Evolutionary conservation across 2,113 vertebrate genomes (phyloP), one percentile per base, ranked within the genome.

Genomic region (Bubo scandiacus): DNA sequence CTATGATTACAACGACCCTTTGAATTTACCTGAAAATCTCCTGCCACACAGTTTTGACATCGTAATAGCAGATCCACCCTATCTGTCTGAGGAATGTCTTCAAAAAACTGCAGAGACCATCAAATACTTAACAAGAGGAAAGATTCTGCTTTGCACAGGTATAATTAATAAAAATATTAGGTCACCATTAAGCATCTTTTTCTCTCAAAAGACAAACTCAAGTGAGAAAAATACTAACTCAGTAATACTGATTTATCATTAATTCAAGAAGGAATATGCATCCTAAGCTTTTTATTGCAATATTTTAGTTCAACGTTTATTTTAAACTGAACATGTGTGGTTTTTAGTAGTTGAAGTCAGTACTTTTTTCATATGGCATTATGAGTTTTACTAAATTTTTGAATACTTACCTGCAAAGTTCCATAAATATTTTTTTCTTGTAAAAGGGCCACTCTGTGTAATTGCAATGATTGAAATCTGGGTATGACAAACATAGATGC

Each of bases 61-160:
- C 0, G 99, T 99, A n/a, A 61, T 99, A 29, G 99, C 98, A 7
- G 99, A 99, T 90, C 99, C 99, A 11, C 99, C 99, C 1, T 99
- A 99, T 81, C 98, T 99, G 49, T 99, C 99, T 1, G 98, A 99
- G 86, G 99, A 99, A 38, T 99, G 99, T 96, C 99, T 99, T 90
- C 95, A 97, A 62, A 99, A 99, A 97, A 99, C 98, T 42, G 95
- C 99, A 3, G 72, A 99, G 90, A 99, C 99, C 11, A 90, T 99
- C 92, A 98, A 98, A 87, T 98, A 98, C 95, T 98, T 99, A 94
- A 98, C 99, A 61, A 99, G 97, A 96, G 98, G 97, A 80, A 99
- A 99, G 97, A 98, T 99, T 93, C 98, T 99, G 92, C 98, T 99
- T 62, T 99, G 99, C 80, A 99, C 99, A 98, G 99, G 99, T 99